phyloP scores from a whole-genome alignment of 2,888 invertebrate genomes.

The Oscheius sp. region DNA sequence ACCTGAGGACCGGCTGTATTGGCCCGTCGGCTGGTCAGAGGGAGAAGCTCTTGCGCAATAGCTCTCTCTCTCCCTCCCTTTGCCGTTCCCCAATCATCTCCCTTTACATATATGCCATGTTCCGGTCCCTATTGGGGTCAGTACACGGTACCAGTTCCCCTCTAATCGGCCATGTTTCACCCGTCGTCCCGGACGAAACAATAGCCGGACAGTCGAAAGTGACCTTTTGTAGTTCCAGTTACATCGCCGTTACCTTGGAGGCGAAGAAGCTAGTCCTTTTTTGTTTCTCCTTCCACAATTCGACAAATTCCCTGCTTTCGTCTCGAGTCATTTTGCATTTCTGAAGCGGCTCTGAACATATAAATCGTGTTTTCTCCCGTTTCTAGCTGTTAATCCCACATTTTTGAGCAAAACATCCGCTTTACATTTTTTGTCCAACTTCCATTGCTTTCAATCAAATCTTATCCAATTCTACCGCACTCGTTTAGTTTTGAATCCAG shows the following conservation, averaged over 20 bases:
- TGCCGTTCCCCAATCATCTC: not conserved
- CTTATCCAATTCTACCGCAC: too few species aligned
- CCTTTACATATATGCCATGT: slow-evolving; percentile 8
- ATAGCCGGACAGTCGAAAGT: not conserved
- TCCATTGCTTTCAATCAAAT: too few species aligned
- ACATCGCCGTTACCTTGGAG: too few species aligned
- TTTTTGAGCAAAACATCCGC: too few species aligned
- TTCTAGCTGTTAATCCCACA: too few species aligned
- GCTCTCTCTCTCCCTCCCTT: not conserved
- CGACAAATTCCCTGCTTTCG: too few species aligned
- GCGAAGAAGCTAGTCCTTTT: not conserved
- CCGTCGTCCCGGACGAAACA: slow-evolving; percentile 6
- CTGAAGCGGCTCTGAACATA: too few species aligned
- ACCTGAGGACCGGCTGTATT: slow-evolving; percentile 22
- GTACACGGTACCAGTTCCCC: slow-evolving; percentile 23
- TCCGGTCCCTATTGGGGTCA: slow-evolving; percentile 31
- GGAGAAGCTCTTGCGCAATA: not conserved
- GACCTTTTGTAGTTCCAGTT: too few species aligned
- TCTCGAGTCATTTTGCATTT: too few species aligned
- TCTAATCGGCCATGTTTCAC: slow-evolving; percentile 27
- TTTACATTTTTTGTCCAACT: too few species aligned
- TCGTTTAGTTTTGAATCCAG: too few species aligned
- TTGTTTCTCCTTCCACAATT: not conserved
- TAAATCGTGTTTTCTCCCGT: too few species aligned
- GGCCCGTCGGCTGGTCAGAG: not conserved